Evolutionary conservation across 2,113 vertebrate species (phyloP).

Genomic region (Verasper variegatus): DNA sequence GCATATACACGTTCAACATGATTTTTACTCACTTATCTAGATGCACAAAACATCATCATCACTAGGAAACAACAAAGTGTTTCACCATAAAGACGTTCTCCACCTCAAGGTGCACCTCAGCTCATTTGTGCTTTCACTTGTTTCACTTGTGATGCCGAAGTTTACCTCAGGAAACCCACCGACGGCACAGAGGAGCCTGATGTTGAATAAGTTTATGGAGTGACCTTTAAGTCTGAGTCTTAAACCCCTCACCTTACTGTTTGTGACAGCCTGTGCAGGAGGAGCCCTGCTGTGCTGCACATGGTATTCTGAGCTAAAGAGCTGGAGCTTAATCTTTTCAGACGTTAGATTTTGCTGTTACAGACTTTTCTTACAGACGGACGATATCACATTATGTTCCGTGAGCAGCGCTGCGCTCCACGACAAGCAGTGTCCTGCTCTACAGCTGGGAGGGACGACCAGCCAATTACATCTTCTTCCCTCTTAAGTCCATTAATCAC

Average conservation of each 20-base stretch:
- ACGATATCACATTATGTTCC: constrained; percentile 25
- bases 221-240: neutral
- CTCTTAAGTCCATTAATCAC: constrained; percentile 86
- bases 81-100: too few relatives aligned
- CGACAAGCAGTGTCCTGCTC: constrained; percentile 37
- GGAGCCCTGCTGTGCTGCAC: neutral
- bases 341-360: constrained; percentile 5
- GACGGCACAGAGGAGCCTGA: neutral
- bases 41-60: too few relatives aligned
- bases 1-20: too few relatives aligned
- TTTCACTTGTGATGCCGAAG: neutral
- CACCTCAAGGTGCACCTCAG: too few relatives aligned
- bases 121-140: too few relatives aligned
- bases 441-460: constrained; percentile 62
- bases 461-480: constrained; percentile 84
- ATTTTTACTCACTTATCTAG: too few relatives aligned
- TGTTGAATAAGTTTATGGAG: neutral
- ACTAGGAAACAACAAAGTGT: too few relatives aligned
- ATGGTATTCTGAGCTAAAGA: neutral
- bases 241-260: neutral
- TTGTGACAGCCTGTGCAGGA: neutral
- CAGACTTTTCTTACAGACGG: constrained; percentile 13
- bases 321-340: neutral
- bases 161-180: neutral
- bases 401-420: constrained; percentile 20